Evolutionary conservation across 1,140 invertebrate species (phyloP).

Genomic region (Drosophila athabasca): DNA sequence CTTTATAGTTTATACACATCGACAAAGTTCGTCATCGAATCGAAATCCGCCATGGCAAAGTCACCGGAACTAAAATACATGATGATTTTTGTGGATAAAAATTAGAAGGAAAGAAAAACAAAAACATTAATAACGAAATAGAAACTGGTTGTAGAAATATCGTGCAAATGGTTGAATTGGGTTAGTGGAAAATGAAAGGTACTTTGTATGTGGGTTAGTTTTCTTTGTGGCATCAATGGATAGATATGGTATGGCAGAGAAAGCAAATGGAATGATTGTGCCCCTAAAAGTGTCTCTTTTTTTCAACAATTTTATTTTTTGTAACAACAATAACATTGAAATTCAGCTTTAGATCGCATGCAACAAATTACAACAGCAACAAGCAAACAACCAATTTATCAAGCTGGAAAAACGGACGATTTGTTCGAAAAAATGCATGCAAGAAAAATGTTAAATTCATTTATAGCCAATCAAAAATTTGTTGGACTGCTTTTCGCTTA

Average conservation of each 20-base stretch:
- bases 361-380: slow-evolving; percentile 28
- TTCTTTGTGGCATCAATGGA: background rate
- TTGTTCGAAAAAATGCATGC: slow-evolving; percentile 11
- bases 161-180: background rate
- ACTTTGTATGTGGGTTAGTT: background rate
- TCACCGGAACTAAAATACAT: slow-evolving; percentile 62
- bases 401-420: slow-evolving; percentile 10
- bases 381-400: slow-evolving; percentile 16
- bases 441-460: background rate
- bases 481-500: no score
- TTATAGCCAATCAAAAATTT: no score
- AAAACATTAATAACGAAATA: slow-evolving; percentile 44
- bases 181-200: slow-evolving; percentile 7
- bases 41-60: slow-evolving; percentile 76
- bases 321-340: slow-evolving; percentile 30
- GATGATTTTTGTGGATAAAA: slow-evolving; percentile 24
- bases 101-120: slow-evolving; percentile 36
- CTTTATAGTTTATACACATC: slow-evolving; percentile 64
- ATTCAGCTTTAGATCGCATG: slow-evolving; percentile 24
- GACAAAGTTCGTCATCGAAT: slow-evolving; percentile 67
- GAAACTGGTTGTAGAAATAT: slow-evolving; percentile 11
- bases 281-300: background rate
- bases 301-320: slow-evolving; percentile 1
- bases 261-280: background rate
- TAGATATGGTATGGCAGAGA: slow-evolving; percentile 25